A percentile compares a stretch with the other conserved stretches of the same genome.
These are phyloP conservation scores for Stomorhina lunata DNA, from an alignment of 2,888 invertebrate genomes.

Conservation along the genomic window DNA sequence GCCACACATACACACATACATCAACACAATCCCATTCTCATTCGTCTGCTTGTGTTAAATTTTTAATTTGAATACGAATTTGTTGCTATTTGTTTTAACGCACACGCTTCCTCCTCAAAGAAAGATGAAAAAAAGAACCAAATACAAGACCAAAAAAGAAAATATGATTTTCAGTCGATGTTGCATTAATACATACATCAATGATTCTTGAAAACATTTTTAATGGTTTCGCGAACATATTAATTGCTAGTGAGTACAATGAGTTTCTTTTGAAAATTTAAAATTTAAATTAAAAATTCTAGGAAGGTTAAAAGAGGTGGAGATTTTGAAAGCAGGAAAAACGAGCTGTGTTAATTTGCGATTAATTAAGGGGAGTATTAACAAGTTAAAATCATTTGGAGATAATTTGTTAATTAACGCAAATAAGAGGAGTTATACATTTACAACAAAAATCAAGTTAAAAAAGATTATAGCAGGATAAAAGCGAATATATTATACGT, in stretches of 20 bases:
- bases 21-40: background rate
- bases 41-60: background rate
- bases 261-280: conserved; percentile 4
- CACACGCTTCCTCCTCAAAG: background rate
- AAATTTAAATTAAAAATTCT: background rate
- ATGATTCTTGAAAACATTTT: conserved; percentile 16
- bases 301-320: background rate
- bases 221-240: background rate
- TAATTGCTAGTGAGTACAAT: background rate
- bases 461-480: too few species aligned
- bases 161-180: background rate
- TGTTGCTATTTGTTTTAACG: background rate
- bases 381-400: too few species aligned
- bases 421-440: too few species aligned
- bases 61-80: background rate
- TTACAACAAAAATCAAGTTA: too few species aligned
- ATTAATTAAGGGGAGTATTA: too few species aligned
- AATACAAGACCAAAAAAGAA: too few species aligned
- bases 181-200: conserved; percentile 8
- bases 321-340: background rate
- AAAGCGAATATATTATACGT: too few species aligned
- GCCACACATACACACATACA: background rate
- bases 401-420: too few species aligned
- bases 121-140: too few species aligned
- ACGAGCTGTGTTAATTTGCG: background rate